Evolutionary conservation across 1,140 invertebrate species (phyloP).

Genomic region (Archivesica marissinica): DNA sequence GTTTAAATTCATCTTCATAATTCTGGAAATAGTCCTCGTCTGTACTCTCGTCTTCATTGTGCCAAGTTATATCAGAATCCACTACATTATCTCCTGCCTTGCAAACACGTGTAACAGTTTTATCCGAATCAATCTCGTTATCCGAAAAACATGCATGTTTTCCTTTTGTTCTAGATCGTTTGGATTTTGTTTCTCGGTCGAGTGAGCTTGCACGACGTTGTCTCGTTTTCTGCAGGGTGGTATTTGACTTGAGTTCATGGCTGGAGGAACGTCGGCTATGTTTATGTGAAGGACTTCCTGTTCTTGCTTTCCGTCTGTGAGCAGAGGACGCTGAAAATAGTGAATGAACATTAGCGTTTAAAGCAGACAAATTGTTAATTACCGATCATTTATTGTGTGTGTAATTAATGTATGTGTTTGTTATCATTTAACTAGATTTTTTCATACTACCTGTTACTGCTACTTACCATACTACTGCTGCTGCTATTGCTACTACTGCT

Average conservation of each 20-base stretch:
- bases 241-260: not conserved
- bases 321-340: conserved; percentile 1
- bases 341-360: not conserved
- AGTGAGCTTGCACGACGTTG: conserved; percentile 51
- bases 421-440: too few species aligned
- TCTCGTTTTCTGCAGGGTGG: not conserved
- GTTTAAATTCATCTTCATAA: conserved; percentile 48
- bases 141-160: conserved; percentile 42
- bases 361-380: too few species aligned
- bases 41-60: conserved; percentile 54
- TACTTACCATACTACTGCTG: not conserved
- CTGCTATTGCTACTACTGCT: conserved; percentile 34
- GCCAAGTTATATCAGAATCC: conserved; percentile 2
- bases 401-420: too few species aligned
- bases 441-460: not conserved
- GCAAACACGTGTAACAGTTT: not conserved
- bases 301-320: conserved; percentile 3
- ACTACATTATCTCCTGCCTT: not conserved
- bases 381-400: too few species aligned
- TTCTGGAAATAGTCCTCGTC: conserved; percentile 60
- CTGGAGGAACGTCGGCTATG: not conserved
- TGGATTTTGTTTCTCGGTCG: conserved; percentile 41
- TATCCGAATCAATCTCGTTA: conserved; percentile 31
- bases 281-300: not conserved
- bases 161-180: not conserved